Conservation (phyloP, 1,140 invertebrate species). For the Micrasema longulum region DNA sequence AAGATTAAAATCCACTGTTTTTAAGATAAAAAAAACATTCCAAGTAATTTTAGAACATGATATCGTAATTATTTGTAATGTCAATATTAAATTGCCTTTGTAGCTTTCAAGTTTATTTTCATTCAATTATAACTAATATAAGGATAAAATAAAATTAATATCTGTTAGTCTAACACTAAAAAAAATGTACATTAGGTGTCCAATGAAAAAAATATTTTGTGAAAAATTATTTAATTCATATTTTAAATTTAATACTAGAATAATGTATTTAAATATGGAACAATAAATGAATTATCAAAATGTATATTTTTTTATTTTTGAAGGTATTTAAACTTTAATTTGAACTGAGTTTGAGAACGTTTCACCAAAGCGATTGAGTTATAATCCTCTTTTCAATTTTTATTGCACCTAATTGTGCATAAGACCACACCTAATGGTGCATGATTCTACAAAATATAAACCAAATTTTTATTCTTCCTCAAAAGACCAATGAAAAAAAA, state of each 20-base stretch:
- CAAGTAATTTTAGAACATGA: too few species aligned
- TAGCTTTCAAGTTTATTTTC: constrained; percentile 13
- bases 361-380: too few species aligned
- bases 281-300: constrained; percentile 34
- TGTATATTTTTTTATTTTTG: constrained; percentile 7
- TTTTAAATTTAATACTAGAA: constrained; percentile 3
- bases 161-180: not conserved
- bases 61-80: not conserved
- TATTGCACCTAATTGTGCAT: too few species aligned
- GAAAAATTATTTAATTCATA: constrained; percentile 36
- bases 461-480: too few species aligned
- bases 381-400: too few species aligned
- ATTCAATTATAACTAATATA: not conserved
- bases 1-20: too few species aligned
- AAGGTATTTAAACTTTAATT: too few species aligned
- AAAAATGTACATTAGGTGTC: constrained; percentile 20
- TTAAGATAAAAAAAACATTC: too few species aligned
- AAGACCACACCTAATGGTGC: too few species aligned
- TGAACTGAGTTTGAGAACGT: too few species aligned
- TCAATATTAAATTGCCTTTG: constrained; percentile 27
- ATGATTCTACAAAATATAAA: too few species aligned
- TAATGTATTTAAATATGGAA: constrained; percentile 23
- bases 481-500: too few species aligned
- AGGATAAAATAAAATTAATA: constrained; percentile 9
- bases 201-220: constrained; percentile 36